A percentile compares a stretch with the other conserved stretches of the same genome.
Conservation (phyloP, 92 coral and sea anemone genomes). For the Parazoanthus darwini region DNA sequence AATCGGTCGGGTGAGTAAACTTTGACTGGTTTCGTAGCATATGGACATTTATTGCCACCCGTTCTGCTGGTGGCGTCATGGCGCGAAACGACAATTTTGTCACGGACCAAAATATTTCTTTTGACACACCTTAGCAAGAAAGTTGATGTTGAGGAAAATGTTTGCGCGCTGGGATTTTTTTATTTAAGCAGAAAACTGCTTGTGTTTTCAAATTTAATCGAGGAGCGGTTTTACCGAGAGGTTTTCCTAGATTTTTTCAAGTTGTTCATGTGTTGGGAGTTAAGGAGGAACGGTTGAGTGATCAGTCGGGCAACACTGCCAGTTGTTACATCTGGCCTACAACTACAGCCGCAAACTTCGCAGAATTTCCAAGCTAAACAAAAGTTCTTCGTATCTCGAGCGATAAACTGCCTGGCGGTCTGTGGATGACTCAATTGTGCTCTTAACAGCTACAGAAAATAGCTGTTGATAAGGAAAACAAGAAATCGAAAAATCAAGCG, state of each 20-base stretch:
- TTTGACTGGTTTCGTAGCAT: background rate
- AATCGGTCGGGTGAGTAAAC: background rate
- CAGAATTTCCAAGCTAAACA: background rate
- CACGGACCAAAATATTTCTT: constrained; percentile 29
- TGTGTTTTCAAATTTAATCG: background rate
- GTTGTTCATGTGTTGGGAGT: background rate
- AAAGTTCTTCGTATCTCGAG: background rate
- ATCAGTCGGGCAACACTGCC: background rate
- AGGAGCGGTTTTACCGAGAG: background rate
- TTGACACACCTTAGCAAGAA: constrained; percentile 29
- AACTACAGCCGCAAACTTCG: background rate
- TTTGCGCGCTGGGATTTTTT: background rate
- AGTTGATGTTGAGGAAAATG: constrained; percentile 22
- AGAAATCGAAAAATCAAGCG: background rate
- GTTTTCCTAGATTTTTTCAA: background rate
- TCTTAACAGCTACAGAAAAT: background rate
- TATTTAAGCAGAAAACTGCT: background rate
- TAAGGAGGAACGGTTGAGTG: constrained; percentile 12
- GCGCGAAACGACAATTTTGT: constrained; percentile 38
- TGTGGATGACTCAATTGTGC: background rate
- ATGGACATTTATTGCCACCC: constrained; percentile 24
- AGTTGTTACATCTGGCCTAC: background rate
- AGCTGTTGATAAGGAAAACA: background rate
- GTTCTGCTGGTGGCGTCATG: constrained; percentile 44
- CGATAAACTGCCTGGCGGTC: background rate